Conservation (phyloP, 2,888 invertebrate genomes). For the Antheraea yamamai region DNA sequence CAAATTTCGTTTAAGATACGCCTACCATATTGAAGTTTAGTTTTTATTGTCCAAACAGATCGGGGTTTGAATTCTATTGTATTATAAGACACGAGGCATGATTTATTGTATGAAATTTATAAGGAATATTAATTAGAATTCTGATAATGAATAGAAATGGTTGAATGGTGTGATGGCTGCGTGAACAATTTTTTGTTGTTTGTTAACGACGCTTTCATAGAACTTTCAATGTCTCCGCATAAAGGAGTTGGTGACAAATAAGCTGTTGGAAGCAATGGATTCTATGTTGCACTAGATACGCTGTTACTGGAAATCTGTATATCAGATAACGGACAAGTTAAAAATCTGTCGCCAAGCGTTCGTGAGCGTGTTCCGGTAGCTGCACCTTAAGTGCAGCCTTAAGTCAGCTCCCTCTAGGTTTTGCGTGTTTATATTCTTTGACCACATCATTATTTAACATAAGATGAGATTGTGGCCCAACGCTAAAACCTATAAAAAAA, state of each 20-base stretch:
- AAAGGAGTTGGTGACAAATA: slow-evolving; percentile 11
- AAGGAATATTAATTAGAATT: slow-evolving; percentile 21
- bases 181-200: slow-evolving; percentile 15
- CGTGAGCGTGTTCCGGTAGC: too few species aligned
- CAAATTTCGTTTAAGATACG: slow-evolving; percentile 12
- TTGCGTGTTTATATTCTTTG: too few species aligned
- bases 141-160: slow-evolving; percentile 14
- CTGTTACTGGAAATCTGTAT: neutral
- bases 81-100: slow-evolving; percentile 6
- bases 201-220: slow-evolving; percentile 7
- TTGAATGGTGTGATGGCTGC: slow-evolving; percentile 1
- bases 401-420: too few species aligned
- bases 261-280: neutral
- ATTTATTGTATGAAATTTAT: slow-evolving; percentile 22
- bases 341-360: too few species aligned
- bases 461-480: too few species aligned
- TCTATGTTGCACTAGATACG: neutral
- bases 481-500: neutral
- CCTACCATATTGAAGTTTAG: slow-evolving; percentile 11
- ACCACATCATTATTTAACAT: too few species aligned
- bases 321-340: too few species aligned
- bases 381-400: neutral
- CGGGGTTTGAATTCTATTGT: slow-evolving; percentile 12
- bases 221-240: slow-evolving; percentile 2
- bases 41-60: slow-evolving; percentile 13